Percentiles rank a stretch among this genome's conserved stretches.
Conservation (phyloP, 2,888 invertebrate genomes). For the Scaptomyza flava region DNA sequence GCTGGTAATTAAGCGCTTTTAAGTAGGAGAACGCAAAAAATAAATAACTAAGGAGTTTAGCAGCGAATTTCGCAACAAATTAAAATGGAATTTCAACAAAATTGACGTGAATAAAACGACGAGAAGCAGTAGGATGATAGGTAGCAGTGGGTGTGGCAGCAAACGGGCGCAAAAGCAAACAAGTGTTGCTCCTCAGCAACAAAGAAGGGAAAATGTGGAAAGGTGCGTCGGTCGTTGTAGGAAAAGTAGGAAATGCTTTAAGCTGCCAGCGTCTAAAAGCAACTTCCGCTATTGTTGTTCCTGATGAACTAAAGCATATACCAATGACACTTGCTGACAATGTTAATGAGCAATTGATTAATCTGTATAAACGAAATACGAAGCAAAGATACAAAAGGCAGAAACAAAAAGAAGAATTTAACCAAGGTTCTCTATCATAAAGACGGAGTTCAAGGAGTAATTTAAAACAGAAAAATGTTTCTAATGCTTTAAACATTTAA, state of each 20-base stretch:
- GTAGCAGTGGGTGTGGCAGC: conserved; percentile 40
- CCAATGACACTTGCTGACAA: conserved; percentile 22
- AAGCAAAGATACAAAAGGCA: no score
- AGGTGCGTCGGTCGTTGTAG: neutral
- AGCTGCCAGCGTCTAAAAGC: conserved; percentile 44
- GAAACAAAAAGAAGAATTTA: no score
- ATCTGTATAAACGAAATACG: no score
- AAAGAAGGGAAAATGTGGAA: neutral
- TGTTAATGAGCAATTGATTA: neutral
- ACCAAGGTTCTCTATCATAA: no score
- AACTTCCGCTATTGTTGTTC: conserved; percentile 29
- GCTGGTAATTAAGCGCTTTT: conserved; percentile 74
- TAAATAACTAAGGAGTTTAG: conserved; percentile 26
- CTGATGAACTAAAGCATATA: neutral
- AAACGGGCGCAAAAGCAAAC: conserved; percentile 51
- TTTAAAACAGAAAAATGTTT: no score
- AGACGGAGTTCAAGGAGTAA: no score
- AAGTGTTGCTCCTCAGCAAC: conserved; percentile 48
- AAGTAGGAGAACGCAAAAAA: conserved; percentile 12
- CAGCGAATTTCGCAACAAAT: conserved; percentile 63
- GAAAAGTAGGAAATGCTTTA: conserved; percentile 25
- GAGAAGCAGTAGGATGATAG: conserved; percentile 1
- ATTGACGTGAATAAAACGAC: conserved; percentile 23
- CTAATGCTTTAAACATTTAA: no score
- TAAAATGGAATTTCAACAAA: conserved; percentile 65